phyloP scores from a whole-genome alignment of 2,888 invertebrate species.

The Acrobasis suavella region DNA sequence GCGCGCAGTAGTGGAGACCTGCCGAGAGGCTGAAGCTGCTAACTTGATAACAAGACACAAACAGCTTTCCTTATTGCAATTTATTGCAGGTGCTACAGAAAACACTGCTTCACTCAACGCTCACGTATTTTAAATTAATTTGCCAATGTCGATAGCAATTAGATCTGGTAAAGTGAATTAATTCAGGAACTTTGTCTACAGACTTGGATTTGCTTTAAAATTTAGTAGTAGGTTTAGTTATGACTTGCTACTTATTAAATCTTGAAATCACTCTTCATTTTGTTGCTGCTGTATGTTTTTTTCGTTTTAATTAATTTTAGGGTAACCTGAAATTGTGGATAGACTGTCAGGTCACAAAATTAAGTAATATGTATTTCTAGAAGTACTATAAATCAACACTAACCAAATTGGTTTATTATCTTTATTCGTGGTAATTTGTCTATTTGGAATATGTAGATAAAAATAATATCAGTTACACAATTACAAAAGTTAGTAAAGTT shows the following conservation, averaged over 20 bases:
- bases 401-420: too few relatives aligned
- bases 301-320: too few relatives aligned
- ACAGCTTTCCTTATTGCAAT: conserved; percentile 81
- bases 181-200: conserved; percentile 34
- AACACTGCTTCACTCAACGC: conserved; percentile 74
- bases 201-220: conserved; percentile 20
- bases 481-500: too few relatives aligned
- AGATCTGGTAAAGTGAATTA: conserved; percentile 46
- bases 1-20: conserved; percentile 53
- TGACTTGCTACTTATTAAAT: neutral
- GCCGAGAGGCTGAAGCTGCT: conserved; percentile 70
- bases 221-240: conserved; percentile 36
- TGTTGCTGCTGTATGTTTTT: too few relatives aligned
- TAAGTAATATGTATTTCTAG: too few relatives aligned
- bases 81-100: conserved; percentile 82
- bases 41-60: conserved; percentile 82
- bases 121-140: conserved; percentile 81
- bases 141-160: conserved; percentile 69
- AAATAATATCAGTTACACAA: too few relatives aligned
- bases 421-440: too few relatives aligned
- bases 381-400: too few relatives aligned
- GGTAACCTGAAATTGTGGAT: too few relatives aligned
- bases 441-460: too few relatives aligned
- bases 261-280: too few relatives aligned
- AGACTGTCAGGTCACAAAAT: too few relatives aligned